Conservation (phyloP, 2,888 invertebrate species). For the Galerucella nymphaeae region DNA sequence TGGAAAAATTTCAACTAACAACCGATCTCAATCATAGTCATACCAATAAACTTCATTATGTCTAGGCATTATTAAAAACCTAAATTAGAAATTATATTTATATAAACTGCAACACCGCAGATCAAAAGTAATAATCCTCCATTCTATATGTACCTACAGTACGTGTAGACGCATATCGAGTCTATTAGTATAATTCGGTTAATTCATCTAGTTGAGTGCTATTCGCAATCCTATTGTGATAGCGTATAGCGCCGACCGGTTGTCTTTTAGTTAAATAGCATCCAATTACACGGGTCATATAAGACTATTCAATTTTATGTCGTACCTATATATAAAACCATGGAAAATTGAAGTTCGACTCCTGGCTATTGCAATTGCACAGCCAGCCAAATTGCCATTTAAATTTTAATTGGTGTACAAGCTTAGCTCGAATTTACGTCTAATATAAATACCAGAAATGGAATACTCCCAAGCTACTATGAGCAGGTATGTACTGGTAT, state of each 20-base stretch:
- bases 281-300: slow-evolving; percentile 39
- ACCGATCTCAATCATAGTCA: no score
- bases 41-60: no score
- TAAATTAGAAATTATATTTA: not conserved
- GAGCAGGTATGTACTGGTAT: no score
- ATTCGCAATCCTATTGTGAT: not conserved
- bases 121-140: not conserved
- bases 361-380: not conserved
- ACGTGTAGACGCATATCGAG: not conserved
- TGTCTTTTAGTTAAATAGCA: slow-evolving; percentile 25
- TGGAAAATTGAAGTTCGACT: slow-evolving; percentile 2
- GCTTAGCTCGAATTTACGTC: not conserved
- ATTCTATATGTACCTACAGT: not conserved
- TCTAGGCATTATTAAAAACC: not conserved
- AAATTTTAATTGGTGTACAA: slow-evolving; percentile 7
- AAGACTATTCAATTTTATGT: slow-evolving; percentile 33
- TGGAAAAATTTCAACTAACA: no score
- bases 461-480: no score
- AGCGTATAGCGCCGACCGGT: not conserved
- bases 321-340: slow-evolving; percentile 21
- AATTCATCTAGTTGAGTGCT: not conserved
- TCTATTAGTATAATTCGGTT: not conserved
- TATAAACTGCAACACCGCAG: not conserved
- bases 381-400: not conserved
- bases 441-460: not conserved